Evolutionary conservation across 2,113 vertebrate species (phyloP), one percentile per base, ranked within the genome.

Genomic region (Lucifuga dentata): DNA sequence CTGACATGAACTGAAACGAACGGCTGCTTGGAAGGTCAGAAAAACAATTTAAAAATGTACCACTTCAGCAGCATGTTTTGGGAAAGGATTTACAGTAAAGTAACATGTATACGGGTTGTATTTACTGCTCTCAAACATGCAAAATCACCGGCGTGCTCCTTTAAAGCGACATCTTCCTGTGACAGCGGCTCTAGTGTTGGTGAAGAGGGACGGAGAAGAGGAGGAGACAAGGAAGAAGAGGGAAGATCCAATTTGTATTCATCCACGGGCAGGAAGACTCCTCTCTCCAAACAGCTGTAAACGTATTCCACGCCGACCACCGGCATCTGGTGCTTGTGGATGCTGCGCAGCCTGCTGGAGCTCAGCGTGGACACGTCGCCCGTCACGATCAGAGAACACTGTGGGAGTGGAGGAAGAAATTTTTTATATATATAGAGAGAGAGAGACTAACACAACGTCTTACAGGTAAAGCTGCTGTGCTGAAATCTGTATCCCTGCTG

Each of bases 341-440:
- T 78, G 68, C 69, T 88, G 6, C 89, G 91, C 67, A 91, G 80
- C 39, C 93, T 79, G 51, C 13, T 81, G 68, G 83, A 49, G 81
- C 91, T 95, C 63, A 97, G 82, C 11, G 32, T 29, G 46, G 85
- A 78, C 73, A 86, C 75, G n/a, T 67, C 84, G 24, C 73, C 89
- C 62, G 91, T 80, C 71, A 96, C 90, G 11, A 95, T 40, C 67
- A 95, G 90, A 23, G 94, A 94, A 74, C 92, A 95, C 95, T 96
- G 83, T 80, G 78, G 70, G 75, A 74, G 70, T 0, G 21, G 4
- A 16, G 53, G 41, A 21, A 48, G 51, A 10, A 10, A 50, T 23
- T 3, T 29, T 29, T 29, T 3, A 29, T n/a, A n/a, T n/a, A n/a
- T n/a, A n/a, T n/a, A n/a, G n/a, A n/a, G n/a, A n/a, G n/a, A n/a